Percentiles rank a stretch among this genome's conserved stretches.
Conservation (phyloP, 2,797 vertebrate genomes). For the Myotis vivesi region DNA sequence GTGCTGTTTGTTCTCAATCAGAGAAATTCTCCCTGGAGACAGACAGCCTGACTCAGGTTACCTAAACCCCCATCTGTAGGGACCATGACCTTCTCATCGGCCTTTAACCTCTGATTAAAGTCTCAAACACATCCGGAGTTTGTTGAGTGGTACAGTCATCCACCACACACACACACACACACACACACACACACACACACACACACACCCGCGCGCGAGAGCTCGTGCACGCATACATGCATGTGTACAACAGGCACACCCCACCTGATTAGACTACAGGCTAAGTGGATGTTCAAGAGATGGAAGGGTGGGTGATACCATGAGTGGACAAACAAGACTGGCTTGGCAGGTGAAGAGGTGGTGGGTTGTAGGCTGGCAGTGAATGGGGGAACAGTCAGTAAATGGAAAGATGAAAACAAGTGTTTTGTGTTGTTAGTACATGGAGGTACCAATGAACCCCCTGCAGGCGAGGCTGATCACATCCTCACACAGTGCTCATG, state of each 20-base stretch:
- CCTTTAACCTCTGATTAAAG: background rate
- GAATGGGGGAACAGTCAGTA: background rate
- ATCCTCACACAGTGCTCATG: background rate
- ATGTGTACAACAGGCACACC: background rate
- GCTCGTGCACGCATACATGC: no score
- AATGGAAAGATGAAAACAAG: background rate
- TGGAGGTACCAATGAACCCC: background rate
- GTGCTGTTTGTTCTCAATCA: background rate
- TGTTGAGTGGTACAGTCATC: background rate
- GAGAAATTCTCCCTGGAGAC: background rate
- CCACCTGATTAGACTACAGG: background rate
- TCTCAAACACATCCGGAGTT: background rate
- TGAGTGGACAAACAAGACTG: background rate
- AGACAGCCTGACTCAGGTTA: background rate
- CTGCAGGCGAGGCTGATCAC: background rate
- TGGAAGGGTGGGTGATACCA: background rate
- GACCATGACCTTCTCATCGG: background rate
- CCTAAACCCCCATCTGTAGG: background rate
- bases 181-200: background rate
- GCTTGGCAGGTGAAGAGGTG: background rate
- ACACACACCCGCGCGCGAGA: background rate
- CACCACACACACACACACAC: background rate
- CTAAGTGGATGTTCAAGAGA: background rate
- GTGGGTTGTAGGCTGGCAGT: background rate
- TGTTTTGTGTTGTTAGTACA: rapidly evolving